These are phyloP conservation scores for Emydocephalus ijimae DNA, from an alignment of 2,113 vertebrate genomes.

Conservation along the genomic window DNA sequence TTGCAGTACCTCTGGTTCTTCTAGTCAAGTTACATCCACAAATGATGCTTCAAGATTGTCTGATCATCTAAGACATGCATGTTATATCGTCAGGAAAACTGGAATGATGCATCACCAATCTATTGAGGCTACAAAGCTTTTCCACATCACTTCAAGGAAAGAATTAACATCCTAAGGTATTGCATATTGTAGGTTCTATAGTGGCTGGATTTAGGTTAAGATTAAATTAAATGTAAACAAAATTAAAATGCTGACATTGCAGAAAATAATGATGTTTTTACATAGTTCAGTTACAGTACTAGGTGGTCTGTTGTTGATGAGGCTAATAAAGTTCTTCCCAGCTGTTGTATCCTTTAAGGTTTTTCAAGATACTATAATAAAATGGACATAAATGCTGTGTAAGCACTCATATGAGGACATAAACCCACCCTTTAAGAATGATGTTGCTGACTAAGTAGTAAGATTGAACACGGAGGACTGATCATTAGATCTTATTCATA, in stretches of 20 bases:
- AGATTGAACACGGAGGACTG: neutral
- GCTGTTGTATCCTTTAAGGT: neutral
- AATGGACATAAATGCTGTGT: neutral
- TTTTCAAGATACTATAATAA: neutral
- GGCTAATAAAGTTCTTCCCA: neutral
- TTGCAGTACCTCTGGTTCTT: neutral
- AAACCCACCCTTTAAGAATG: neutral
- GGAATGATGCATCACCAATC: neutral
- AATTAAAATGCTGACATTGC: neutral
- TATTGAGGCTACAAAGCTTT: neutral
- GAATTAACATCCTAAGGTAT: neutral
- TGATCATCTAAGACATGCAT: neutral
- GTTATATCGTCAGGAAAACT: neutral
- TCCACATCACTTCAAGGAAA: neutral
- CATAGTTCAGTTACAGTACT: neutral
- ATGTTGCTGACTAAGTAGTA: neutral
- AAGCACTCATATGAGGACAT: neutral
- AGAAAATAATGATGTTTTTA: neutral
- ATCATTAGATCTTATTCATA: neutral
- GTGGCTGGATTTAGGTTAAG: neutral
- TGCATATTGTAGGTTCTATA: neutral
- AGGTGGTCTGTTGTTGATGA: neutral
- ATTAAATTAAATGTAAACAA: neutral
- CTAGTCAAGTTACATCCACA: neutral
- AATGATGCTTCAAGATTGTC: neutral